phyloP scores from a whole-genome alignment of 1,140 invertebrate genomes.

The Trichomalopsis sarcophagae region DNA sequence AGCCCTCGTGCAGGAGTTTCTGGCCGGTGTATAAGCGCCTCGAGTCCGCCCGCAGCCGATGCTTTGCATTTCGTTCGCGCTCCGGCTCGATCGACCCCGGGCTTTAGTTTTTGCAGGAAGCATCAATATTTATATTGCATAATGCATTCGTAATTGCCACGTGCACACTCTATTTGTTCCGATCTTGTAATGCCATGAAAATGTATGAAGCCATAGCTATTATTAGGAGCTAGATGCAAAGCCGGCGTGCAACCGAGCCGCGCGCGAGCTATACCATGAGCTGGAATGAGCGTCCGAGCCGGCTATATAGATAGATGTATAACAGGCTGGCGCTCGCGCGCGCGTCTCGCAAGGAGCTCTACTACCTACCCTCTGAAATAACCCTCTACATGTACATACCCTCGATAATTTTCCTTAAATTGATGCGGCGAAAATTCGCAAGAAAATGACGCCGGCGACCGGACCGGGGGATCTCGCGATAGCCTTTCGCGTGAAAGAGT shows the following conservation, averaged over 20 bases:
- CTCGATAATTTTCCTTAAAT: constrained; percentile 43
- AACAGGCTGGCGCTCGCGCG: background rate
- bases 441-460: constrained; percentile 11
- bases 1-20: background rate
- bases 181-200: constrained; percentile 75
- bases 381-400: background rate
- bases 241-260: constrained; percentile 55
- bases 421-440: constrained; percentile 10
- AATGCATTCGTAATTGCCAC: constrained; percentile 74
- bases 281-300: background rate
- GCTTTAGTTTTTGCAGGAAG: constrained; percentile 73
- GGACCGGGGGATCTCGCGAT: constrained; percentile 21
- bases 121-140: constrained; percentile 76
- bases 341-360: background rate
- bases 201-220: constrained; percentile 74
- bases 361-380: constrained; percentile 59
- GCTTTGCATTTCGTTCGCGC: constrained; percentile 69
- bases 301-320: background rate
- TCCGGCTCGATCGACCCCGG: constrained; percentile 49
- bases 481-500: constrained; percentile 42
- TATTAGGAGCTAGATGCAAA: constrained; percentile 73
- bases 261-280: constrained; percentile 47
- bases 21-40: background rate
- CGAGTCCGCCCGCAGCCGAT: constrained; percentile 37
- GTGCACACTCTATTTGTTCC: constrained; percentile 75